Conservation (phyloP, 1,140 invertebrate species). For the Hylaeus volcanicus region DNA sequence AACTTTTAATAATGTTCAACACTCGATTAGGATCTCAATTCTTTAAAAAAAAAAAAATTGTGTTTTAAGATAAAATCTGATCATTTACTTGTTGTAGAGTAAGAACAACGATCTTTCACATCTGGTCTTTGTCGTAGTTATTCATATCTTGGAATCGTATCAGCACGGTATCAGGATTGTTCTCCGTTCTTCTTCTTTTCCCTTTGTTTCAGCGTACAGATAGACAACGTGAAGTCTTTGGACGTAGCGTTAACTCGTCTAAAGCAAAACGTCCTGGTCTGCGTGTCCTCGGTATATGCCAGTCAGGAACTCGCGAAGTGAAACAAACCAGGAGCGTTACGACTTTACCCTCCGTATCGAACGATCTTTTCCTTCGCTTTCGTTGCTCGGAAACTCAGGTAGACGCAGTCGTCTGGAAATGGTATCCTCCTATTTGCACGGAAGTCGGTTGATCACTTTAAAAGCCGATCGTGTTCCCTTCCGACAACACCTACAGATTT, state of each 20-base stretch:
- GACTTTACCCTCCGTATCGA: slow-evolving; percentile 24
- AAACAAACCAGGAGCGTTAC: slow-evolving; percentile 22
- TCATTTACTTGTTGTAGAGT: too few relatives aligned
- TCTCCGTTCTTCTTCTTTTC: neutral
- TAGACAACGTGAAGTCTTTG: neutral
- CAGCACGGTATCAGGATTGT: too few relatives aligned
- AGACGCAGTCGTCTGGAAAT: slow-evolving; percentile 35
- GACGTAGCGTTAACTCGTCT: neutral
- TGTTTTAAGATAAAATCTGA: too few relatives aligned
- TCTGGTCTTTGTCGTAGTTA: neutral
- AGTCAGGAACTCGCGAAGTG: neutral
- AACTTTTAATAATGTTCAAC: too few relatives aligned
- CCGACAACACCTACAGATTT: neutral
- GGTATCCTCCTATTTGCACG: slow-evolving; percentile 36
- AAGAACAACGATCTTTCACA: too few relatives aligned
- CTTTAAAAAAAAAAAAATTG: too few relatives aligned
- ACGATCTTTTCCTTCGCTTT: slow-evolving; percentile 42
- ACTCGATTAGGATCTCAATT: too few relatives aligned
- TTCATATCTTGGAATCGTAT: neutral
- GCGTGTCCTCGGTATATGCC: neutral
- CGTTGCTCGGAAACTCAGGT: slow-evolving; percentile 35
- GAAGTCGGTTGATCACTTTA: slow-evolving; percentile 30
- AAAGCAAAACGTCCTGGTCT: neutral
- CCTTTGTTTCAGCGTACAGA: neutral
- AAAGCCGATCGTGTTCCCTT: slow-evolving; percentile 5